Evolutionary conservation across 2,888 invertebrate genomes (phyloP), one percentile per base, ranked within the genome.

Genomic region (Metallyticus violacea): DNA sequence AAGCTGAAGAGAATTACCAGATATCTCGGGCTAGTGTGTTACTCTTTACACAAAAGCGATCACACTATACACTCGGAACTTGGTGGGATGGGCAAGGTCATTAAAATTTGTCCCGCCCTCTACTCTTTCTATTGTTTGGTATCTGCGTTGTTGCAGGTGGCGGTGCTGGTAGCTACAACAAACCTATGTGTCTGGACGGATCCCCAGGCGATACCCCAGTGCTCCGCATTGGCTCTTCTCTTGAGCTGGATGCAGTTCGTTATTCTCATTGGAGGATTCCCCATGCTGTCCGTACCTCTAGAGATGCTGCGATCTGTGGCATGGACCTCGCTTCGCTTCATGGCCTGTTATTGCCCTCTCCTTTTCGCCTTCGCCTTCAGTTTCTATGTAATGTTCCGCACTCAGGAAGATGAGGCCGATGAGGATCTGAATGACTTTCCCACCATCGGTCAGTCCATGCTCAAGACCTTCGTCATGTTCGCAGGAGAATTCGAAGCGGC

Each of bases 401-500:
- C 40, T 4, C 40, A 62, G 40, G 15, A 62, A 15, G n/a, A n/a
- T n/a, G 40, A 62, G 15, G 15, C 1, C 15, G 40, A 15, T 15
- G 15, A 62, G 2, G 40, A 62, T 22, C 15, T 62, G 2, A 62
- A 62, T 22, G 15, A 62, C 29, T 83, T 28, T 25, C 22, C 40
- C 5, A 40, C 26, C 7, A 22, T 83, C 28, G 83, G 83, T 6
- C 9, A 77, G 83, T 83, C 83, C 6, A n/a, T 83, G 29, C 27
- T 83, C 7, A 83, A 83, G 28, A 25, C 25, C n/a, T 83, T 83
- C 27, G 77, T 83, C n/a, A 83, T 83, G 83, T 83, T 83, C 15
- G 83, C 83, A 28, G 83, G 83, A 1, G 83, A 83, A 77, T 83
- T 83, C 28, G 83, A 83, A 77, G 83, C 83, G 28, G 26, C 77